phyloP scores from a whole-genome alignment of 2,888 invertebrate genomes.

The Diloba caeruleocephala region DNA sequence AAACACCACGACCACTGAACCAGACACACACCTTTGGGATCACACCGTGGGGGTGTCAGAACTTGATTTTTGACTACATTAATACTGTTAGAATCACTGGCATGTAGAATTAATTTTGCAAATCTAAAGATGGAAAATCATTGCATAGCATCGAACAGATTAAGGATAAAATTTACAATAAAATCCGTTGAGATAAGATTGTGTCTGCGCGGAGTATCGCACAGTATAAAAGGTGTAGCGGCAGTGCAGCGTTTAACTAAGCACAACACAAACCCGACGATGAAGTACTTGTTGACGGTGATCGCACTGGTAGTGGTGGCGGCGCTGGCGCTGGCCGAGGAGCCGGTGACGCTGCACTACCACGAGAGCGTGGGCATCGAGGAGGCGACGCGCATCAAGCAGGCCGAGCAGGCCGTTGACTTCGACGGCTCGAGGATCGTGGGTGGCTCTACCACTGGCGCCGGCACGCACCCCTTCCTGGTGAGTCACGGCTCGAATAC shows the following conservation, averaged over 20 bases:
- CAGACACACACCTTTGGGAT: too few species aligned
- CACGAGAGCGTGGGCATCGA: slow-evolving; percentile 51
- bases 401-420: slow-evolving; percentile 44
- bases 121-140: too few species aligned
- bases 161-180: slow-evolving; percentile 13
- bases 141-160: too few species aligned
- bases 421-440: slow-evolving; percentile 51
- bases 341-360: slow-evolving; percentile 43
- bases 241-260: neutral
- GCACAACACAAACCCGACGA: slow-evolving; percentile 10
- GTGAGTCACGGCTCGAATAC: slow-evolving; percentile 12
- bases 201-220: neutral
- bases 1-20: too few species aligned
- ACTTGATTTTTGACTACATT: too few species aligned
- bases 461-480: slow-evolving; percentile 51
- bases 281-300: slow-evolving; percentile 30
- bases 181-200: slow-evolving; percentile 31
- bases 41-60: too few species aligned
- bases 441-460: slow-evolving; percentile 26
- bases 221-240: slow-evolving; percentile 10
- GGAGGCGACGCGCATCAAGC: slow-evolving; percentile 52
- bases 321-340: slow-evolving; percentile 14
- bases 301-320: slow-evolving; percentile 11
- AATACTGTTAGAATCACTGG: too few species aligned
- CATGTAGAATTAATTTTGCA: too few species aligned